Percentiles rank a stretch among this genome's conserved stretches.
phyloP scores from a whole-genome alignment of 35 echinoderm and acorn worm species.

The Eucidaris tribuloides region DNA sequence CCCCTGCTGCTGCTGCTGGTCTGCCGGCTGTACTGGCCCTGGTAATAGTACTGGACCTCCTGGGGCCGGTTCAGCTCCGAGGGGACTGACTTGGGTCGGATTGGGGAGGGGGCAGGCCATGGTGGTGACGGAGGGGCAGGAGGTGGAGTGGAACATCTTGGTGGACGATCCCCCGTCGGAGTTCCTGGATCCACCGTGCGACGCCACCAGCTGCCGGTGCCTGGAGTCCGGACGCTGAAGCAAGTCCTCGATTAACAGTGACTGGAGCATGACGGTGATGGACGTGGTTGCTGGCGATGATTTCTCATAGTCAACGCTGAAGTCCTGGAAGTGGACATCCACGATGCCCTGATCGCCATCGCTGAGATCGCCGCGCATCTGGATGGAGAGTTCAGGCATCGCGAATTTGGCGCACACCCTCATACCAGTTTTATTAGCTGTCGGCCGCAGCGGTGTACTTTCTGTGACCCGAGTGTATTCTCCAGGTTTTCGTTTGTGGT shows the following conservation, averaged over 20 bases:
- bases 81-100: conserved; percentile 65
- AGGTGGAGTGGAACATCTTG: conserved; percentile 88
- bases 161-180: not conserved
- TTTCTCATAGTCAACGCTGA: conserved; percentile 85
- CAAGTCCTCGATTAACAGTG: conserved; percentile 82
- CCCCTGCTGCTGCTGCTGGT: conserved; percentile 4
- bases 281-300: conserved; percentile 50
- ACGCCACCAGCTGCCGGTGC: conserved; percentile 81
- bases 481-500: not conserved
- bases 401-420: conserved; percentile 73
- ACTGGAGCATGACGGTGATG: conserved; percentile 68
- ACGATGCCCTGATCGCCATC: conserved; percentile 96
- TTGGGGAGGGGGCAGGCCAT: conserved; percentile 48
- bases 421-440: not conserved
- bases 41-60: conserved; percentile 28
- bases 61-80: conserved; percentile 46
- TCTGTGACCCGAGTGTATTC: not conserved
- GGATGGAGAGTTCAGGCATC: conserved; percentile 75
- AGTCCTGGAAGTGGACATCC: conserved; percentile 76
- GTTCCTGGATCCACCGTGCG: conserved; percentile 20
- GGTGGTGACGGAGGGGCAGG: conserved; percentile 69
- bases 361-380: conserved; percentile 70
- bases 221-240: conserved; percentile 48
- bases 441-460: conserved; percentile 8
- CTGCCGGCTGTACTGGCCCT: not conserved